These are phyloP conservation scores for Procambarus clarkii DNA, from an alignment of 1,140 invertebrate species.

Conservation along the genomic window DNA sequence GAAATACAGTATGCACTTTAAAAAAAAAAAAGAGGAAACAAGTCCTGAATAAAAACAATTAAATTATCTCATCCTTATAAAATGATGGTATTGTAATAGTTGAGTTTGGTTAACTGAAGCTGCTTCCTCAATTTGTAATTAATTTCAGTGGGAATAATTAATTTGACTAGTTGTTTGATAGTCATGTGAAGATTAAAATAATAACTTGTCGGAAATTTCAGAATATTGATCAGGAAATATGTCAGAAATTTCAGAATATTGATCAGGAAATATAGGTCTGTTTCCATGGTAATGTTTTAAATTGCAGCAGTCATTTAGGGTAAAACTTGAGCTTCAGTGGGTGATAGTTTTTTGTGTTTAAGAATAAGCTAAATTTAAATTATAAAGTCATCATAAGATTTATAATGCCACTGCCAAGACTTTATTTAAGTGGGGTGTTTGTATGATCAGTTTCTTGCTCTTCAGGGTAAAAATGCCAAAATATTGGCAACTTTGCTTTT, in stretches of 20 bases:
- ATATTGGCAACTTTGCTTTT: constrained; percentile 27
- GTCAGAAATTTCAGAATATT: background rate
- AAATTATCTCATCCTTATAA: background rate
- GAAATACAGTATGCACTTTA: background rate
- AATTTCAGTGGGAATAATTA: background rate
- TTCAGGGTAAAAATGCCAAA: constrained; percentile 29
- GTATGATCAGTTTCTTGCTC: constrained; percentile 33
- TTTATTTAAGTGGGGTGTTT: background rate
- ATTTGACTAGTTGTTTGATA: background rate
- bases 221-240: background rate
- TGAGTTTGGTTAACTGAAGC: background rate
- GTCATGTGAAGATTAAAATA: background rate
- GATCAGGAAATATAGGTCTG: background rate
- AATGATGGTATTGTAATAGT: background rate
- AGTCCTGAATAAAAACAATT: background rate
- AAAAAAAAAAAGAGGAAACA: background rate
- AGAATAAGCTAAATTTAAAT: no score
- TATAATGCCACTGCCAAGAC: background rate
- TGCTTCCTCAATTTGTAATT: background rate
- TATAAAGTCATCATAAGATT: background rate
- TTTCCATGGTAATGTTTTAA: constrained; percentile 31
- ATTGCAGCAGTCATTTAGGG: constrained; percentile 21
- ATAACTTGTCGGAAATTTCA: background rate
- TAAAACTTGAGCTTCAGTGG: background rate
- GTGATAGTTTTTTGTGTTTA: background rate